Conservation (phyloP, 2,888 invertebrate species). For the Keiferia lycopersicella region DNA sequence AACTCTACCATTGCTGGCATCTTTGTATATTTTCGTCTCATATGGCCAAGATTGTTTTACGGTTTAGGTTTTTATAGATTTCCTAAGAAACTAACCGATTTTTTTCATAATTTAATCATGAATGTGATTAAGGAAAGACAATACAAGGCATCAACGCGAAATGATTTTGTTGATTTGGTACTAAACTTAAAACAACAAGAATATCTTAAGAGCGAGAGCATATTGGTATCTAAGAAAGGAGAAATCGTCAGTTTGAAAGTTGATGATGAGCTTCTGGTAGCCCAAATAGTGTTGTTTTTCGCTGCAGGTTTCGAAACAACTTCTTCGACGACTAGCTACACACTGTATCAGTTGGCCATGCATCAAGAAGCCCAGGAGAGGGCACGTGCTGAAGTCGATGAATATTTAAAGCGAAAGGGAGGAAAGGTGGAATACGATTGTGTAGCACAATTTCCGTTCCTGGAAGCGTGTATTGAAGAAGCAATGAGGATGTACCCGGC, state of each 20-base stretch:
- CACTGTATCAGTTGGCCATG: conserved; percentile 55
- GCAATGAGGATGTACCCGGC: conserved; percentile 56
- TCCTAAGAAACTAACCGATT: conserved; percentile 38
- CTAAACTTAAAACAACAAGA: conserved; percentile 37
- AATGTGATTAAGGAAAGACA: conserved; percentile 33
- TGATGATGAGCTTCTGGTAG: conserved; percentile 66
- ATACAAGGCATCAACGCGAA: conserved; percentile 32
- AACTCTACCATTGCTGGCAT: conserved; percentile 35
- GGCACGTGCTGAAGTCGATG: conserved; percentile 49
- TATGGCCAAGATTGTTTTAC: conserved; percentile 50
- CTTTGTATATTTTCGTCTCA: conserved; percentile 35
- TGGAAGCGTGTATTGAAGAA: conserved; percentile 56
- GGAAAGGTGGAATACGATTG: conserved; percentile 48
- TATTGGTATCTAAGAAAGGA: conserved; percentile 32
- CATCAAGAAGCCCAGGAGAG: conserved; percentile 43
- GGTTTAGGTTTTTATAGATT: conserved; percentile 40
- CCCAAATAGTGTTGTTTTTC: conserved; percentile 78
- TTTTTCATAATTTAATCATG: conserved; percentile 36
- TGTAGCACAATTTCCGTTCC: conserved; percentile 50
- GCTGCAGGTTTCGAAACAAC: conserved; percentile 58
- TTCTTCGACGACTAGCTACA: conserved; percentile 46
- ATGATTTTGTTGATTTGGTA: conserved; percentile 40
- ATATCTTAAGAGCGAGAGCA: conserved; percentile 42
- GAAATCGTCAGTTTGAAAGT: conserved; percentile 45
- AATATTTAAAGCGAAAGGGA: conserved; percentile 31